Base-by-base conservation (phyloP, 2,113 vertebrate genomes). In the Solea senegalensis region DNA sequence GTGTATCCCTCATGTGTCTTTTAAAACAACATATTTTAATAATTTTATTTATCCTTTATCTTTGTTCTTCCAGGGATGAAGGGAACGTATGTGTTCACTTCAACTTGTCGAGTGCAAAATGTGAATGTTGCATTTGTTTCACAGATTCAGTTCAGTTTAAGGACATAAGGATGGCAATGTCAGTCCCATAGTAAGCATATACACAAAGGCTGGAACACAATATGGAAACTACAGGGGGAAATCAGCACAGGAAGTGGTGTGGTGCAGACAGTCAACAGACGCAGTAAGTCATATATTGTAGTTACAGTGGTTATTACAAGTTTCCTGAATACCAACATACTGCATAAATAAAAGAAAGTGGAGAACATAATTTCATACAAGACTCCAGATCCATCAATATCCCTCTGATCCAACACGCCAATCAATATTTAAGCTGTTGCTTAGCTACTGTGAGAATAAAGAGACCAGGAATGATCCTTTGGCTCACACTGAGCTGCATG, bases 381-480 rank as follows among this genome's bases (percentile, higher is more conserved):
- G 7, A 26, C 27, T 61, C 21, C 41, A 65, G 41, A 74, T 81
- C 53, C 74, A 78, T 83, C 82, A 65, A 82, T 80, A 74, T 72
- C 39, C 21, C 52, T 78, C 60, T 70, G 72, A 82, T 85, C 71
- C 85, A 79, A 78, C 71, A 75, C 1, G 5, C 65, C 63, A 62
- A 87, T 89, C 88, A 83, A 87, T 86, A 84, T 85, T 82, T 80
- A 80, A 81, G 27, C 40, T 39, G 78, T 83, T 87, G 83, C 83
- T 74, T 86, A 65, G 86, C 82, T 69, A 84, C 0, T 43, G 54
- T 57, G 58, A 80, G 77, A 83, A 69, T 63, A 75, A 50, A 72
- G 77, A 87, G 65, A 76, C 21, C 1, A 5, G 55, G 67, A 79
- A 67, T 81, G 53, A 65, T 78, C 65, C 8, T 74, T 72, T 62